Evolutionary conservation across 53 echinoderm and acorn worm species (phyloP), one percentile per base, ranked within the genome.

Genomic region (Arbacia lixula): DNA sequence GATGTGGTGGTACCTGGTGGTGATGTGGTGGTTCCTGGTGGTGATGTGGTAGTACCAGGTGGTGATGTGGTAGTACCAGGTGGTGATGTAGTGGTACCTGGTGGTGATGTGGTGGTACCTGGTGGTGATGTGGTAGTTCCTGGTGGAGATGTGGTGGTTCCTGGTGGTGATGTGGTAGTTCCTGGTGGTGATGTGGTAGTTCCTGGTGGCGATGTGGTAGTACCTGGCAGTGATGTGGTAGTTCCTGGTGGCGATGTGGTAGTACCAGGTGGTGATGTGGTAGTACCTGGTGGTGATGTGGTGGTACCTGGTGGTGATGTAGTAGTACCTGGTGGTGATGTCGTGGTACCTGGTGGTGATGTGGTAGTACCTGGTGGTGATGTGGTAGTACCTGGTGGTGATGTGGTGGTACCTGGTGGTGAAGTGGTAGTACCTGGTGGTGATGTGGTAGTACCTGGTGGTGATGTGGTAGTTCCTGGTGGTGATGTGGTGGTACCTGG

Each of bases 131-230:
- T 36, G 3, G 66, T 66, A 12, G 66, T 66, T 1, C 66, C 39
- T 19, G 66, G 37, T 38, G 66, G n/a, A 2, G 66, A 37, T 50
- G 60, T 58, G 19, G 60, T 58, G 12, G 65, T 65, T 49, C 14
- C 2, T 19, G 54, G 75, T 21, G 75, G 4, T n/a, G 68, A 24
- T 68, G 38, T 36, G 3, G 66, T 66, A 12, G 66, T 66, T 1
- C 66, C 39, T 19, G 66, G 37, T 38, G 66, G n/a, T 2, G 66
- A 37, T 50, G 60, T 58, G 19, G 60, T 58, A 32, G 65, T 65
- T 49, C 14, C 2, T 19, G 54, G 75, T 21, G 75, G 4, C 26
- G 42, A n/a, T n/a, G n/a, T n/a, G n/a, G n/a, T n/a, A n/a, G n/a
- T n/a, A n/a, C n/a, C n/a, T n/a, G n/a, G n/a, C n/a, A n/a, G 22